Evolutionary conservation across 2,113 vertebrate species (phyloP).

Genomic region (Pelusios castaneus): DNA sequence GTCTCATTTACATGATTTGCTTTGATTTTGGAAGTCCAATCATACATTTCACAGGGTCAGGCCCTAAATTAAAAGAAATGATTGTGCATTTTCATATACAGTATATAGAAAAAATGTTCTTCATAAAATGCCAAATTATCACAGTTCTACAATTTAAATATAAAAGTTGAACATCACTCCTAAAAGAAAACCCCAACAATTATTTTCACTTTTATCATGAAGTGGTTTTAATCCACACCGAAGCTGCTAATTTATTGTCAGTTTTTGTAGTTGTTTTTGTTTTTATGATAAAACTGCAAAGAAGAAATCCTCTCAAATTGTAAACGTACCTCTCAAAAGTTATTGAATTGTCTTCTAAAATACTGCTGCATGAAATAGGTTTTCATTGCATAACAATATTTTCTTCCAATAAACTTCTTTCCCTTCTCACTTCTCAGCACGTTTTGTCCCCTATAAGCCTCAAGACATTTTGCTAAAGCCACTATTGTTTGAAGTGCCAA

Average conservation of each 20-base stretch:
- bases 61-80: background rate
- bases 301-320: background rate
- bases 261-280: background rate
- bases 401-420: constrained; percentile 37
- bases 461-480: constrained; percentile 98
- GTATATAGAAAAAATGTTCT: background rate
- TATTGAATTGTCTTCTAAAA: background rate
- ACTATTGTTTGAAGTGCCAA: constrained; percentile 95
- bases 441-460: constrained; percentile 94
- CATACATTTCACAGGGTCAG: background rate
- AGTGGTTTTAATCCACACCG: background rate
- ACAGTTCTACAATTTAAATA: background rate
- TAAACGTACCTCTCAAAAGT: background rate
- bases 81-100: background rate
- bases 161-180: background rate
- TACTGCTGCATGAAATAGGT: background rate
- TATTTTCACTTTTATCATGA: background rate
- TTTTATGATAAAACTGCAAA: background rate
- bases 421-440: constrained; percentile 75
- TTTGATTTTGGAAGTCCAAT: too few species aligned
- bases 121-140: background rate
- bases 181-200: background rate
- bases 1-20: background rate
- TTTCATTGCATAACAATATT: background rate
- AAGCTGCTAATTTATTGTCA: background rate